phyloP scores from a whole-genome alignment of 2,888 invertebrate genomes.

The Cephus rjabovi region DNA sequence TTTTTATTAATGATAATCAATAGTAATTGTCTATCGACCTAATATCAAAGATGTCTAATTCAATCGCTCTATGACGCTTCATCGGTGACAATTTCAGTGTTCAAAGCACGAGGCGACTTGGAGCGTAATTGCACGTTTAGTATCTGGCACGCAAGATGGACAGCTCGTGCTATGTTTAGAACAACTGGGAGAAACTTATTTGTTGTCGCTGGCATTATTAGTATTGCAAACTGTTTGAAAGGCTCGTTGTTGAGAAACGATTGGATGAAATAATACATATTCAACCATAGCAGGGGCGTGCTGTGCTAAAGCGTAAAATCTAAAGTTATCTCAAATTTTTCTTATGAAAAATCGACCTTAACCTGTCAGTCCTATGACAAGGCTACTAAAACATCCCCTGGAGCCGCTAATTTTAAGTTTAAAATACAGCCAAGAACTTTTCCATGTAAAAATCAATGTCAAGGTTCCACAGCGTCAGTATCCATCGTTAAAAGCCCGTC shows the following conservation, averaged over 20 bases:
- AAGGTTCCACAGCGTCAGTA: neutral
- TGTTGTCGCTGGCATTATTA: constrained; percentile 8
- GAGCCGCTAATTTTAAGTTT: neutral
- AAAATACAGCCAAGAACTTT: neutral
- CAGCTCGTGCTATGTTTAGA: constrained; percentile 39
- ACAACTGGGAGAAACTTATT: constrained; percentile 26
- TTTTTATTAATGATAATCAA: neutral
- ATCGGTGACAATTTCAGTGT: constrained; percentile 14
- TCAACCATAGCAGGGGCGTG: neutral
- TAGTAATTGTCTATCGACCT: neutral
- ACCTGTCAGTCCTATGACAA: neutral
- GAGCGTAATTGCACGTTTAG: constrained; percentile 27
- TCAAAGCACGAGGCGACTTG: constrained; percentile 3
- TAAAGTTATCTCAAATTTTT: neutral
- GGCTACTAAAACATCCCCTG: too few relatives aligned
- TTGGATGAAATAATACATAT: neutral
- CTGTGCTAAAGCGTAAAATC: neutral
- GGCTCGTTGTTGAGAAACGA: neutral
- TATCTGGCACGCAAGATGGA: constrained; percentile 29
- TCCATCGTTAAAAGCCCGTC: neutral
- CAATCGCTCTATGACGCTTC: constrained; percentile 1
- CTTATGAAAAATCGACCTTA: neutral
- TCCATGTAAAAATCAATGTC: neutral
- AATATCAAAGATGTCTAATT: neutral
- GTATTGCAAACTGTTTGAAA: neutral